A percentile compares a stretch with the other conserved stretches of the same genome.
phyloP scores from a whole-genome alignment of 2,113 vertebrate species.

The Lophura nycthemera region DNA sequence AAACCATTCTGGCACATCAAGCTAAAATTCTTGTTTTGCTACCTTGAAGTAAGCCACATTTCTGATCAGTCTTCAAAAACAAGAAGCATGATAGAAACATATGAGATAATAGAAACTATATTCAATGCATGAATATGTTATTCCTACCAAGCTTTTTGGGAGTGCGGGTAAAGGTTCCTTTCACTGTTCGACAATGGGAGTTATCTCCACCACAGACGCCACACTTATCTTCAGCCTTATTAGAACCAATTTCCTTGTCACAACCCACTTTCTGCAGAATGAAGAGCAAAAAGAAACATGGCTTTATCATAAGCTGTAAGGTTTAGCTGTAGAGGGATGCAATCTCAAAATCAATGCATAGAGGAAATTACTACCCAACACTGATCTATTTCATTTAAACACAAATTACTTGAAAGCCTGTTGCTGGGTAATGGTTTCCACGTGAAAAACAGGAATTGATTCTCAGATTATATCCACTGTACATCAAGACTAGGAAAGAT shows the following conservation, averaged over 20 bases:
- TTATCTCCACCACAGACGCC: constrained; percentile 96
- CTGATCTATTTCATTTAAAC: background rate
- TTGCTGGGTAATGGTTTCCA: background rate
- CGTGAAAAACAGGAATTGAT: background rate
- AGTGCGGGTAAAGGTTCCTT: constrained; percentile 91
- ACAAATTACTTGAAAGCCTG: background rate
- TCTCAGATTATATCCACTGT: background rate
- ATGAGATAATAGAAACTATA: background rate
- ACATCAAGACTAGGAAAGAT: background rate
- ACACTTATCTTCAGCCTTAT: constrained; percentile 93
- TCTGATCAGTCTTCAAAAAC: background rate
- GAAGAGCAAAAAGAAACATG: background rate
- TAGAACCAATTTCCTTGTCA: constrained; percentile 94
- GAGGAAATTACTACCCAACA: background rate
- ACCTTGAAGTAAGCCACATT: fast-evolving
- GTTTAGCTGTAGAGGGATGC: background rate
- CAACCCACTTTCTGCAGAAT: constrained; percentile 92
- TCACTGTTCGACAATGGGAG: constrained; percentile 95
- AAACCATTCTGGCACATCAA: too few species aligned
- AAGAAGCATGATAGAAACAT: background rate
- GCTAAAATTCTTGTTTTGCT: background rate
- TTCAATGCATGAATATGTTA: background rate
- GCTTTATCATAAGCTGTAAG: background rate
- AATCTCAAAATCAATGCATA: fast-evolving
- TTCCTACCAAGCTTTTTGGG: constrained; percentile 93